A percentile compares a stretch with the other conserved stretches of the same genome.
Conservation (phyloP, 2,888 invertebrate species). For the Coronaproctus castanopsis region DNA sequence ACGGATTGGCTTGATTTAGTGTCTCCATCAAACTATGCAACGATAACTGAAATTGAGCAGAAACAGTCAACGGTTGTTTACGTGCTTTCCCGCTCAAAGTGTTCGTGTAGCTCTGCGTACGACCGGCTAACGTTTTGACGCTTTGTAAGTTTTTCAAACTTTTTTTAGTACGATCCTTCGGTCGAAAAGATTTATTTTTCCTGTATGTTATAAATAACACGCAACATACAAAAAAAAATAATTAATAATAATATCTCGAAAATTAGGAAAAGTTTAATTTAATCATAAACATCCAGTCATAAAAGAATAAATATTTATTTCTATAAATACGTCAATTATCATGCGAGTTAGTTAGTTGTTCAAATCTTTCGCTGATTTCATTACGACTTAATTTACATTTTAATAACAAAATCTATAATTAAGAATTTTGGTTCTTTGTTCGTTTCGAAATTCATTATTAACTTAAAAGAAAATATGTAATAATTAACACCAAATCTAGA, state of each 20-base stretch:
- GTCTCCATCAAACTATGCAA: constrained; percentile 83
- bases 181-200: constrained; percentile 81
- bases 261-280: constrained; percentile 1
- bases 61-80: constrained; percentile 78
- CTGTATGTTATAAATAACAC: constrained; percentile 31
- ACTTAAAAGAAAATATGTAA: too few relatives aligned
- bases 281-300: too few relatives aligned
- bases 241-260: constrained; percentile 11
- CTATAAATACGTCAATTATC: too few relatives aligned
- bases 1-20: constrained; percentile 68
- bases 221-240: constrained; percentile 1
- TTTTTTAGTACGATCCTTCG: constrained; percentile 65
- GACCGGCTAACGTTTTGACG: constrained; percentile 71
- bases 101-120: constrained; percentile 33
- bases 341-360: too few relatives aligned
- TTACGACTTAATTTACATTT: too few relatives aligned
- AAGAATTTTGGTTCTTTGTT: too few relatives aligned
- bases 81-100: constrained; percentile 36
- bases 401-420: too few relatives aligned
- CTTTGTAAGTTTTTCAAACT: constrained; percentile 77
- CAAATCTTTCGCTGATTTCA: too few relatives aligned
- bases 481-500: too few relatives aligned
- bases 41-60: constrained; percentile 86
- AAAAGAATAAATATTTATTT: too few relatives aligned
- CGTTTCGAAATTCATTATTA: too few relatives aligned